Base-by-base conservation (phyloP, 2,797 vertebrate species). In the Poeciliopsis paucimaculata region DNA sequence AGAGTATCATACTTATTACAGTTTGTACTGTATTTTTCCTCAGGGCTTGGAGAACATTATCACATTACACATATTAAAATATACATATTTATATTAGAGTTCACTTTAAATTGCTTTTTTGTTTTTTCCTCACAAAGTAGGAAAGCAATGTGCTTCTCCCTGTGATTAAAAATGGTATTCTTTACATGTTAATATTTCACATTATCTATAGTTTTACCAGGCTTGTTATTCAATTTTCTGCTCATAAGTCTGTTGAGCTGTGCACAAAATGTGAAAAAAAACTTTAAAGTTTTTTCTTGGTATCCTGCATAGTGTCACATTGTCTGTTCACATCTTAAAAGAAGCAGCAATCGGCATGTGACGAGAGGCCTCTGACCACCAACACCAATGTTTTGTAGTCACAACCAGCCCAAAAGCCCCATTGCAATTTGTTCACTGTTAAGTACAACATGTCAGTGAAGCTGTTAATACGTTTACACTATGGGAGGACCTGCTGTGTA, bases 391-490 rank as follows among this genome's bases (percentile, higher is more conserved):
- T 45, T 72, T 72, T 46, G 41, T 72, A 76, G 80, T 79, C 85
- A 80, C 72, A 73, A 77, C 86, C 87, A 77, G 78, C 79, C 79
- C 72, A 80, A 51, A 75, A 86, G 55, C 49, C 77, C 87, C 78
- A 77, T 82, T 86, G 83, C 77, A 87, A 81, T 90, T 90, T 89
- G 82, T 84, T 89, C 87, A 78, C 84, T 93, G 82, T 91, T 90
- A 87, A 87, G 83, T 79, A 81, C 71, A 82, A 81, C 64, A 49
- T 90, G 87, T 90, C 90, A 89, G 85, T 68, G 75, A 85, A 84
- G 84, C 81, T 91, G 90, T 89, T 91, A 91, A 92, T 94, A 84
- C 86, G 87, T 91, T 90, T 86, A 87, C 86, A 81, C 90, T 77
- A 74, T 78, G 85, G 87, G 90, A 93, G 83, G 80, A 84, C 75